These are phyloP conservation scores for Hippopotamyrus pictus DNA, from an alignment of 2,797 vertebrate species.

Conservation along the genomic window DNA sequence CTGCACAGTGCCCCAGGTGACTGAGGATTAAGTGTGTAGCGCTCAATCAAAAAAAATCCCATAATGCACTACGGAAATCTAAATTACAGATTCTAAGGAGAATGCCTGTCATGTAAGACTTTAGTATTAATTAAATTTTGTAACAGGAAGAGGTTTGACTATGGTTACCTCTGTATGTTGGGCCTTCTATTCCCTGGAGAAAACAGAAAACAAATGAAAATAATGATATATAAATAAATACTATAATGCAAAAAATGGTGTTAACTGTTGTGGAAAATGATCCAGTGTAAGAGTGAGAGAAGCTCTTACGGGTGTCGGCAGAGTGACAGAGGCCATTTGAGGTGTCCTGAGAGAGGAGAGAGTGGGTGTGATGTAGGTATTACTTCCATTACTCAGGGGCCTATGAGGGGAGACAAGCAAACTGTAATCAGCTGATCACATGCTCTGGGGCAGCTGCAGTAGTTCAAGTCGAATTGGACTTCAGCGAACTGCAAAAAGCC, in stretches of 20 bases:
- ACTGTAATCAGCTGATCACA: neutral
- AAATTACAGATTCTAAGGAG: neutral
- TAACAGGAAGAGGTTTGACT: no score
- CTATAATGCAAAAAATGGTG: constrained; percentile 17
- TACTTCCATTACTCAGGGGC: neutral
- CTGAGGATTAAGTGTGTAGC: neutral
- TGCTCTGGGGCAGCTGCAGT: neutral
- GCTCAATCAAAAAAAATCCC: neutral
- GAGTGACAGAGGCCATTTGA: constrained; percentile 45
- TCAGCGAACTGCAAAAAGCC: neutral
- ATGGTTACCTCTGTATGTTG: constrained; percentile 46
- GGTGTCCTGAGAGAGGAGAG: constrained; percentile 59
- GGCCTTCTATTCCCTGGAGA: constrained; percentile 43
- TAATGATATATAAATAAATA: neutral
- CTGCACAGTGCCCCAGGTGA: neutral
- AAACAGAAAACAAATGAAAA: constrained; percentile 10
- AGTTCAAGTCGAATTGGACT: neutral
- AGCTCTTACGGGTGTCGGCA: neutral
- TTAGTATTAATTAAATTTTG: neutral
- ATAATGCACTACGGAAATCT: neutral
- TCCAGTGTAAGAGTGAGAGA: neutral
- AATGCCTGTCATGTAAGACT: neutral
- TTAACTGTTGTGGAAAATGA: neutral
- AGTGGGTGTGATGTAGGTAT: constrained; percentile 44
- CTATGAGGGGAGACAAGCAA: neutral